Evolutionary conservation across 2,888 invertebrate species (phyloP), one percentile per base, ranked within the genome.

Genomic region (Hemicrepidius hirtus): DNA sequence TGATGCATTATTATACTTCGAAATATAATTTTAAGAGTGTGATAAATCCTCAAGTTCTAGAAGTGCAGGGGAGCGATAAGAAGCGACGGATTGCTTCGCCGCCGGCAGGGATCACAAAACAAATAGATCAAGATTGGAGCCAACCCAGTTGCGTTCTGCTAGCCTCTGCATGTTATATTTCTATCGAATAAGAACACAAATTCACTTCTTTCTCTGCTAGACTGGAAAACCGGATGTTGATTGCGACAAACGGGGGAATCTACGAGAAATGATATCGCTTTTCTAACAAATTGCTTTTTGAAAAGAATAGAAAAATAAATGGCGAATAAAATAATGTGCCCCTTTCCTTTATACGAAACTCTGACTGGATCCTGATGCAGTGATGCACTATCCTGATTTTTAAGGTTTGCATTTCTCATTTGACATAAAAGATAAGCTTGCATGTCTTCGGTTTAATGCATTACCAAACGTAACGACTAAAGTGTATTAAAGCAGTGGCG

Each of bases 1-100:
- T 86, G 86, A 86, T 86, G 85, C 84, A 86, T 85, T 86, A 85
- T 85, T 85, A 84, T 86, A 85, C 85, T 85, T 85, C 83, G 84
- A 85, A 85, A 85, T 85, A 85, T 85, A 84, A 85, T 84, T 84
- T 84, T 74, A 69, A 81, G 83, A 81, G 80, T 79, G 79, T 79
- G 78, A 82, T 83, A 82, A 81, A 83, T 84, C 81, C 77, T 71
- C 70, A 65, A 77, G 77, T 77, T 79, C 76, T 71, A 78, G 79
- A 81, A 82, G 83, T 84, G 85, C 83, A 81, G 81, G 83, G 80
- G 79, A 73, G 81, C 82, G 86, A 86, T 85, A 85, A 85, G 85
- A 80, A 81, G 81, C 83, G 83, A 84, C 82, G 84, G 83, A 84
- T 83, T 82, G 84, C 81, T 77, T 75, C 80, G 83, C 84, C 84